Base-by-base conservation (phyloP, 2,797 vertebrate genomes). In the Pseudopleuronectes americanus region DNA sequence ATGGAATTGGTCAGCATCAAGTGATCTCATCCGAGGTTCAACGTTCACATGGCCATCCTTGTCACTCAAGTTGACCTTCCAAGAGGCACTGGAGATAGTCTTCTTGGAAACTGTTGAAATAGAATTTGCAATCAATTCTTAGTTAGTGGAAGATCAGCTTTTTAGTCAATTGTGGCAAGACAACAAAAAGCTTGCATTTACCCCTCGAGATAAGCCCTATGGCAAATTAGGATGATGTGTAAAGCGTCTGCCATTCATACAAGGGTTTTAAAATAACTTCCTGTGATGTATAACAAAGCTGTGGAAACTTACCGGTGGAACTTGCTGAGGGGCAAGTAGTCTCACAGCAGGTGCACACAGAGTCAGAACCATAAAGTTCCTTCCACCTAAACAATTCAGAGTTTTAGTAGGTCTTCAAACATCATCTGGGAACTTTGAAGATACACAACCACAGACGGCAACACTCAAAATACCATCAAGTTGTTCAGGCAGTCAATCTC, bases 291-390 rank as follows among this genome's bases (percentile, higher is more conserved):
- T 33, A 22, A 53, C 23, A 52, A 2, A 21, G 41, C 60, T 4
- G 4, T 24, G 14, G 4, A 5, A 22, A 52, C 61, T 36, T 65
- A 91, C 93, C 55, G 8, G 38, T 71, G 0, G 21, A 2, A 3
- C 33, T 65, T 41, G 13, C 5, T 1, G 60, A 38, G 4, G 70
- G 47, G 19, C 92, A 93, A 26, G 48, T 57, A 0, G 83, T 55
- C 0, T 71, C 73, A 76, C 94, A 95, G 76, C 93, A 95, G 57
- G 41, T 0, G 65, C 93, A 94, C 3, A 91, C 84, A 0, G 65
- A 45, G 22, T 79, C 6, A 0, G 71, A 0, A 1, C 84, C 89
- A 3, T 89, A 82, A 63, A 94, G 57, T 78, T 91, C 93, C 12
- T 71, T 69, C 94, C 94, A 95, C 54, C 94, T 95, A 61, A 61